Evolutionary conservation across 2,888 invertebrate genomes (phyloP), one percentile per base, ranked within the genome.

Genomic region (Drosophila fulvimacula): DNA sequence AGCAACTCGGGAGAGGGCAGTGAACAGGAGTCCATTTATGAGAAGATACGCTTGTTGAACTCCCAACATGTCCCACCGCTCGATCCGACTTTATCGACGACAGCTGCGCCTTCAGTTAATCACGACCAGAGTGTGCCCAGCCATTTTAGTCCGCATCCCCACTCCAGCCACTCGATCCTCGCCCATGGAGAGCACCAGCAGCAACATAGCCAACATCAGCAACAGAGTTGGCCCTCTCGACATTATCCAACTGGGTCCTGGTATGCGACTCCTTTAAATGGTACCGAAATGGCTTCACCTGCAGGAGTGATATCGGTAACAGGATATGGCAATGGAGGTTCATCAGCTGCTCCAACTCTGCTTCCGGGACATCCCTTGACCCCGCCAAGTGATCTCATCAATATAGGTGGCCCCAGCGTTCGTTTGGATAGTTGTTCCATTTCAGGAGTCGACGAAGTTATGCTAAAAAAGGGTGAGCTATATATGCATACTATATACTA

Each of bases 41-140:
- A 92, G 66, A 92, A 92, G 75, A 75, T 92, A 13, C 90, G 91
- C 42, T 71, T 91, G 39, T 69, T 92, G 17, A 92, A 92, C 61
- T 88, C 88, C 0, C 86, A 82, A 32, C 88, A 88, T 13, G 52
- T 64, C 6, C 24, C 69, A 0, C 46, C 76, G 2, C 7, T 83
- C 48, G 84, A 82, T 5, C 15, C 68, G 1, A 36, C 44, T 15
- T 38, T 52, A n/a, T 34, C 68, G 4, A 21, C 49, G 9, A 5
- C 55, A 82, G 81, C 57, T 46, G 34, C 55, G 7, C 34, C 41
- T 11, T 30, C 36, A 1, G 79, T 82, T 52, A 82, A 58, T 51
- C 82, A 76, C 13, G 81, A 67, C 10, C 81, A 77, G 7, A 75
- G 65, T 48, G 60, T 73, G 10, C 61, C 79, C 5, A 81, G 69